These are phyloP conservation scores for Pangasius djambal DNA, from an alignment of 2,797 vertebrate species.

Conservation along the genomic window DNA sequence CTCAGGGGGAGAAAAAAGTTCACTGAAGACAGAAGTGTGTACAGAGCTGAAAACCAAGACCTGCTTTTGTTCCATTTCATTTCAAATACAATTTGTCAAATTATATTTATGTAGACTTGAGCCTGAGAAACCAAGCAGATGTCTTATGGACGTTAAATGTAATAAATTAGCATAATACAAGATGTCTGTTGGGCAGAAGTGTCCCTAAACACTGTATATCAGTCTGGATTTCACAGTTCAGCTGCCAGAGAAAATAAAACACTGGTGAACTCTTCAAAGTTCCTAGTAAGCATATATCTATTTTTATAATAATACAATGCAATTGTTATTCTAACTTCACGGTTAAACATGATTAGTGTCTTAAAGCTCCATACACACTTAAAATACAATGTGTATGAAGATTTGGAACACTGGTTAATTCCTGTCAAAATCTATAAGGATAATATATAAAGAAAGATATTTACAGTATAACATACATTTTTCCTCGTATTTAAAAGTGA, in stretches of 20 bases:
- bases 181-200: neutral
- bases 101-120: neutral
- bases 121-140: neutral
- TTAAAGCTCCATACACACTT: neutral
- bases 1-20: neutral
- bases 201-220: neutral
- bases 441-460: neutral
- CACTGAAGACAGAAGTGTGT: neutral
- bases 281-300: neutral
- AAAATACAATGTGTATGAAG: neutral
- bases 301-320: neutral
- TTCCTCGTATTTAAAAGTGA: too few species aligned
- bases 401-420: neutral
- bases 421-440: neutral
- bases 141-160: conserved; percentile 3
- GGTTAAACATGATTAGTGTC: neutral
- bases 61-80: neutral
- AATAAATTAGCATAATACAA: conserved; percentile 12
- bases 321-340: neutral
- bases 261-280: neutral
- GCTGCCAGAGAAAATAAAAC: neutral
- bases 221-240: neutral
- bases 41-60: neutral
- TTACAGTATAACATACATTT: too few species aligned
- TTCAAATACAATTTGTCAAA: conserved; percentile 1